These are phyloP conservation scores for Telmatherina bonti DNA, from an alignment of 2,797 vertebrate genomes.

Conservation along the genomic window DNA sequence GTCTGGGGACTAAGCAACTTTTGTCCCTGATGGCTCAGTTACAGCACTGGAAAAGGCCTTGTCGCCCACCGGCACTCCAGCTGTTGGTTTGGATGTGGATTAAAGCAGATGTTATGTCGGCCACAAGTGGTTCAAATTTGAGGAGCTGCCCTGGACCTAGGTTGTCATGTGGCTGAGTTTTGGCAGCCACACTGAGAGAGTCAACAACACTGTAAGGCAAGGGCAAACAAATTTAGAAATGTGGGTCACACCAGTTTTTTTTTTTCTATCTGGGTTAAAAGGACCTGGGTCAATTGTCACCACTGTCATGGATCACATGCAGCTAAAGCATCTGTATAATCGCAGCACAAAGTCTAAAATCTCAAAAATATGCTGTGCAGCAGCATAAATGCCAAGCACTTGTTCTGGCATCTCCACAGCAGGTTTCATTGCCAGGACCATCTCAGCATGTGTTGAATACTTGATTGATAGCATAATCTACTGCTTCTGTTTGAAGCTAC, in stretches of 20 bases:
- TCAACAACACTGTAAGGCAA: background rate
- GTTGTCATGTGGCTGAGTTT: background rate
- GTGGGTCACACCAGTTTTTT: background rate
- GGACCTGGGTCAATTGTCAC: constrained; percentile 33
- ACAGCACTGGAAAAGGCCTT: too few species aligned
- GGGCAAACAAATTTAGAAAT: background rate
- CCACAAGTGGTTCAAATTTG: background rate
- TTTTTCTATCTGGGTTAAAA: background rate
- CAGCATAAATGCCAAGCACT: constrained; percentile 17
- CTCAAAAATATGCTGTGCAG: constrained; percentile 16
- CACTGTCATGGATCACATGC: constrained; percentile 26
- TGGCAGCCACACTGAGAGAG: background rate
- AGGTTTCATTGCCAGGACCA: constrained; percentile 14
- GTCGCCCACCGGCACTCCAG: too few species aligned
- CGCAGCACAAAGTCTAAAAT: constrained; percentile 5
- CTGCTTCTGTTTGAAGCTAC: constrained; percentile 20
- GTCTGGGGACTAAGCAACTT: too few species aligned
- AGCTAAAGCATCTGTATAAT: constrained; percentile 17
- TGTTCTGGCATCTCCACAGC: constrained; percentile 33
- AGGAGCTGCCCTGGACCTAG: background rate
- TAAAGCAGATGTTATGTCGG: too few species aligned
- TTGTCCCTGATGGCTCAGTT: too few species aligned
- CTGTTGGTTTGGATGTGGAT: background rate
- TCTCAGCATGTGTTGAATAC: constrained; percentile 34
- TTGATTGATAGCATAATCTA: constrained; percentile 42